Evolutionary conservation across 2,888 invertebrate genomes (phyloP).

Genomic region (Aphodius sticticus): DNA sequence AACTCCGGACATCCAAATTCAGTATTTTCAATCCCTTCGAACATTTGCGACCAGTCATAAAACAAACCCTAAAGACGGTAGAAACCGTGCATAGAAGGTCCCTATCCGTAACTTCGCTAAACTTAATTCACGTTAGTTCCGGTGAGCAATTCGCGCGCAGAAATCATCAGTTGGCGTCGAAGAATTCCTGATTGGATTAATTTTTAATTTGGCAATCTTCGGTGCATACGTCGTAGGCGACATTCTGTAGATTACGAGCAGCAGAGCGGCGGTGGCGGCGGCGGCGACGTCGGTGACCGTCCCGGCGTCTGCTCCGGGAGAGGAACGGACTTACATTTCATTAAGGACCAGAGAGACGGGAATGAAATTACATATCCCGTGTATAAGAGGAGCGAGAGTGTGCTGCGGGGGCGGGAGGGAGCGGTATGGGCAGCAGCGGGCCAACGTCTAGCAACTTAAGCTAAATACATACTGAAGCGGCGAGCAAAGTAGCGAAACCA

Average conservation of each 20-base stretch:
- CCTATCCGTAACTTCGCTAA: neutral
- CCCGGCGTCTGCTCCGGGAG: conserved; percentile 31
- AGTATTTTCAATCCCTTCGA: too few species aligned
- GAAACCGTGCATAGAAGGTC: neutral
- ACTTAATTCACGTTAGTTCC: conserved; percentile 4
- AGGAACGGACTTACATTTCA: conserved; percentile 59
- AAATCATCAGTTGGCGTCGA: conserved; percentile 4
- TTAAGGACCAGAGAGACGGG: conserved; percentile 59
- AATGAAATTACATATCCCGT: conserved; percentile 62
- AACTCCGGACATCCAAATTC: too few species aligned
- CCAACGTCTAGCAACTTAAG: neutral
- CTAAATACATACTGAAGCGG: neutral
- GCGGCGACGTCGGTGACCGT: conserved; percentile 16
- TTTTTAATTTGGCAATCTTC: neutral
- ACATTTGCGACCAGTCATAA: neutral
- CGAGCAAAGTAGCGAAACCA: neutral
- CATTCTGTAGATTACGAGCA: neutral
- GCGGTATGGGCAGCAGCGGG: conserved; percentile 29
- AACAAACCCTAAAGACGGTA: neutral
- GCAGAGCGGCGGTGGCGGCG: neutral
- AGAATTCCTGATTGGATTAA: conserved; percentile 4
- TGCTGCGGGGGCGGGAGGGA: conserved; percentile 33
- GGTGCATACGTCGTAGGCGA: neutral
- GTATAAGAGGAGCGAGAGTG: conserved; percentile 52
- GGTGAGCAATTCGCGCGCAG: neutral